Conservation (phyloP, 1,140 invertebrate species). For the Drosophila sp. region DNA sequence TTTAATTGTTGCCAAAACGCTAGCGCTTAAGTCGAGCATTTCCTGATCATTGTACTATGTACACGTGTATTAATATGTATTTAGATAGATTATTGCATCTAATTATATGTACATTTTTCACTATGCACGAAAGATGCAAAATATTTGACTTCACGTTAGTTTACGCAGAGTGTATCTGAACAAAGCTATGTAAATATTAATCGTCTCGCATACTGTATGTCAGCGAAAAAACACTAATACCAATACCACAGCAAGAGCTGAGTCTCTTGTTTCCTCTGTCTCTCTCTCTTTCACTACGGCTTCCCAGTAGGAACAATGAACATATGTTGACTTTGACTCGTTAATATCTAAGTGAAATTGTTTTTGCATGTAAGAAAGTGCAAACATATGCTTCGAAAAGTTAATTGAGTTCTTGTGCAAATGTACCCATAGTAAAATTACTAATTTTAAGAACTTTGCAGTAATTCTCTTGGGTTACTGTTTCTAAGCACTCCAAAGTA, state of each 20-base stretch:
- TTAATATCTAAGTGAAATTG: too few relatives aligned
- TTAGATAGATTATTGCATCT: conserved; percentile 19
- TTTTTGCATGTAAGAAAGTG: too few relatives aligned
- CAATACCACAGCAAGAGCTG: conserved; percentile 8
- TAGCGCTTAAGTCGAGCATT: conserved; percentile 17
- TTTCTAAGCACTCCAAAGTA: neutral
- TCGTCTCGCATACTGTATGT: conserved; percentile 28
- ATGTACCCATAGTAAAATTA: neutral
- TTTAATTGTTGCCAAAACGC: conserved; percentile 5
- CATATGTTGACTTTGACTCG: conserved; percentile 4
- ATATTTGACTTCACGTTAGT: conserved; percentile 29
- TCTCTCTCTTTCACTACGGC: conserved; percentile 19
- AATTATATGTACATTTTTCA: conserved; percentile 16
- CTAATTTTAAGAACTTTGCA: too few relatives aligned
- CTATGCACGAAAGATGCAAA: conserved; percentile 13
- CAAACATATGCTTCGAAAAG: too few relatives aligned
- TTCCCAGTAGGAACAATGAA: conserved; percentile 17
- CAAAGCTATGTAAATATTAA: conserved; percentile 35
- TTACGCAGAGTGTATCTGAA: conserved; percentile 33
- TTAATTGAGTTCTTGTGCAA: too few relatives aligned
- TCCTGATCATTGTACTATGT: conserved; percentile 17
- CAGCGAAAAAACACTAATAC: conserved; percentile 28
- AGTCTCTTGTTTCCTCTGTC: conserved; percentile 34
- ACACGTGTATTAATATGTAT: conserved; percentile 11
- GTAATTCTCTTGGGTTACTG: neutral